Evolutionary conservation across 1,140 invertebrate genomes (phyloP).

Genomic region (Cyclargus thomasi): DNA sequence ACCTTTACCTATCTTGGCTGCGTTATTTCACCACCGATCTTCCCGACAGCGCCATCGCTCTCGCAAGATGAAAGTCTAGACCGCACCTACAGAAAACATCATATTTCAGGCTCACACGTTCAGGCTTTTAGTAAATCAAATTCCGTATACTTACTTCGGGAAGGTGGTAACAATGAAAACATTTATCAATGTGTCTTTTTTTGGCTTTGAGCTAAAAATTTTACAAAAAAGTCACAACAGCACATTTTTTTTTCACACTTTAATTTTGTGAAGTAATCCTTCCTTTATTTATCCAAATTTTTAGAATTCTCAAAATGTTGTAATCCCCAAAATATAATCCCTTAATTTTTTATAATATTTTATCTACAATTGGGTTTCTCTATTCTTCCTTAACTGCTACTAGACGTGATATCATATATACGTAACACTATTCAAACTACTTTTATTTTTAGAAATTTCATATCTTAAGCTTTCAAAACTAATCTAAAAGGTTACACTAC

Average conservation of each 20-base stretch:
- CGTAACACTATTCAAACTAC: too few relatives aligned
- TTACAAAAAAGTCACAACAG: too few relatives aligned
- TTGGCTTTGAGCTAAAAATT: not conserved
- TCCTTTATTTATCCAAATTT: too few relatives aligned
- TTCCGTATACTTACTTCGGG: conserved; percentile 2
- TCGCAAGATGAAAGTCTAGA: conserved; percentile 43
- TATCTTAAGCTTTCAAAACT: not conserved
- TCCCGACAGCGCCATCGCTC: conserved; percentile 34
- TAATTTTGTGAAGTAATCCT: too few relatives aligned
- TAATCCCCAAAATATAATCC: too few relatives aligned
- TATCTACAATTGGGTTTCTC: too few relatives aligned
- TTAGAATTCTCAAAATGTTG: too few relatives aligned
- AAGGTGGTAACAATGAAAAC: not conserved
- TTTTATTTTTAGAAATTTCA: not conserved
- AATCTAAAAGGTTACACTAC: not conserved
- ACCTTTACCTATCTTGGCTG: not conserved
- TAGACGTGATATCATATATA: too few relatives aligned
- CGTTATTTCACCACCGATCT: conserved; percentile 28
- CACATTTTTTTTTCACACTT: too few relatives aligned
- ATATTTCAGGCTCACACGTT: conserved; percentile 43
- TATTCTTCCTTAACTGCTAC: too few relatives aligned
- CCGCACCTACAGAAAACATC: conserved; percentile 42
- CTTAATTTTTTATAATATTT: too few relatives aligned
- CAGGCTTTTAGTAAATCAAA: conserved; percentile 34
- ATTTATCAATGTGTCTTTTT: not conserved